Evolutionary conservation across 1,140 invertebrate genomes (phyloP).

Genomic region (Bombyx mandarina): DNA sequence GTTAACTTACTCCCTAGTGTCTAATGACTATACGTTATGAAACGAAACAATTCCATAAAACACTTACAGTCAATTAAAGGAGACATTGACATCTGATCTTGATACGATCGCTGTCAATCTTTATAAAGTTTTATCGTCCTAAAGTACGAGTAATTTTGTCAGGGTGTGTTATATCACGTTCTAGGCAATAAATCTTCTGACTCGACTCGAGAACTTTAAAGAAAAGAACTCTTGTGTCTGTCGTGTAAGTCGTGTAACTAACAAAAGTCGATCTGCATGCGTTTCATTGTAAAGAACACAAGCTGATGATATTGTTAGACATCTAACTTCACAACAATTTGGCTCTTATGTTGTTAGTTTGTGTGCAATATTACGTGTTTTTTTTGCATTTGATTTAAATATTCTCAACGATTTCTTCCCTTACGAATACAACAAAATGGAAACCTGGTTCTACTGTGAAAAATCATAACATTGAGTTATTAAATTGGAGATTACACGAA

Average conservation of each 20-base stretch:
- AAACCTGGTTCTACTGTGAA: too few species aligned
- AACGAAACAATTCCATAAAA: slow-evolving; percentile 46
- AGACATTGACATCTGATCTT: slow-evolving; percentile 43
- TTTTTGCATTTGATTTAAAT: too few species aligned
- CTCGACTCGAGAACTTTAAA: neutral
- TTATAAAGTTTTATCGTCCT: slow-evolving; percentile 12
- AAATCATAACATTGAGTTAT: too few species aligned
- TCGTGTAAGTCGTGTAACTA: neutral
- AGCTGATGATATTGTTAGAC: too few species aligned
- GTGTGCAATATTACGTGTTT: too few species aligned
- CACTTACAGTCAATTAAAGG: slow-evolving; percentile 54
- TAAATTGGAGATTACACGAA: too few species aligned
- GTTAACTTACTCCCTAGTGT: slow-evolving; percentile 54
- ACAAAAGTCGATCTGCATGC: neutral
- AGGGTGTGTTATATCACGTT: neutral
- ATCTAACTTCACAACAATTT: too few species aligned
- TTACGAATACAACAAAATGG: too few species aligned
- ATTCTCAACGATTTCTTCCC: too few species aligned
- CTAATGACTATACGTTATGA: slow-evolving; percentile 58
- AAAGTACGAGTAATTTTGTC: neutral
- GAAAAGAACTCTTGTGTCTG: neutral
- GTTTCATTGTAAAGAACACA: too few species aligned
- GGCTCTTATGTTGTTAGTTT: too few species aligned
- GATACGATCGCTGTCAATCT: slow-evolving; percentile 21
- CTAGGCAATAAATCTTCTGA: neutral